Percentiles rank a stretch among this genome's conserved stretches.
Evolutionary conservation across 2,113 vertebrate species (phyloP).

Genomic region (Limnothrissa miodon): DNA sequence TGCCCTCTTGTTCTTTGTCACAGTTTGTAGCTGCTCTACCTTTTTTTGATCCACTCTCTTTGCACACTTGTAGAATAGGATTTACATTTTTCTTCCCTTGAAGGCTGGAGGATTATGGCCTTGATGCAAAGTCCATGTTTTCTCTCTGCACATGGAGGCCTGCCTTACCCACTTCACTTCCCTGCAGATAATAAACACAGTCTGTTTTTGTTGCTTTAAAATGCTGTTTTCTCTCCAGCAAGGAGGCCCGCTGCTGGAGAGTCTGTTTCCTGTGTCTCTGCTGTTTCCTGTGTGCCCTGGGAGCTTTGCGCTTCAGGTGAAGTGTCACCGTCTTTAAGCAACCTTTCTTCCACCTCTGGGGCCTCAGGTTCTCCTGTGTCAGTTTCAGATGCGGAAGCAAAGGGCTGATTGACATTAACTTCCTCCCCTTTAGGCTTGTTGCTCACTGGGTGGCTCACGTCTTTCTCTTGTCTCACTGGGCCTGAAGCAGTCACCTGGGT

Average conservation of each 20-base stretch:
- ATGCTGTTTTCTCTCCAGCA: conserved; percentile 72
- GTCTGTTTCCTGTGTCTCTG: conserved; percentile 62
- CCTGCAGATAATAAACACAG: background rate
- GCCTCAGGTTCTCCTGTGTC: conserved; percentile 35
- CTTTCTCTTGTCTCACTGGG: conserved; percentile 43
- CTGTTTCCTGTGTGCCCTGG: conserved; percentile 37
- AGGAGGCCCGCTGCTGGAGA: conserved; percentile 61
- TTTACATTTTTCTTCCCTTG: conserved; percentile 7
- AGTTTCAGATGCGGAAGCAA: conserved; percentile 19
- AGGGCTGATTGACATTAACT: conserved; percentile 27
- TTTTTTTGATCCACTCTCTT: conserved; percentile 13
- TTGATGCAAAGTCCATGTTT: background rate
- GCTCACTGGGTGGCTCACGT: conserved; percentile 29
- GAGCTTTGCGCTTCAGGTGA: conserved; percentile 29
- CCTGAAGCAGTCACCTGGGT: conserved; percentile 44
- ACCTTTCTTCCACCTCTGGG: conserved; percentile 21
- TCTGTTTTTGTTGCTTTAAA: conserved; percentile 50
- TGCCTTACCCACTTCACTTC: background rate
- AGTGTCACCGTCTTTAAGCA: conserved; percentile 43
- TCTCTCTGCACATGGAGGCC: conserved; percentile 11
- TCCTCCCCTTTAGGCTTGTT: conserved; percentile 30
- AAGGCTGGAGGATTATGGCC: background rate
- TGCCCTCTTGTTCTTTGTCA: background rate
- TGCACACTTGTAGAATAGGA: conserved; percentile 11
- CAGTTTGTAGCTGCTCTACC: background rate